phyloP scores from a whole-genome alignment of 2,113 vertebrate genomes.

The Trochalopteron elliotii region DNA sequence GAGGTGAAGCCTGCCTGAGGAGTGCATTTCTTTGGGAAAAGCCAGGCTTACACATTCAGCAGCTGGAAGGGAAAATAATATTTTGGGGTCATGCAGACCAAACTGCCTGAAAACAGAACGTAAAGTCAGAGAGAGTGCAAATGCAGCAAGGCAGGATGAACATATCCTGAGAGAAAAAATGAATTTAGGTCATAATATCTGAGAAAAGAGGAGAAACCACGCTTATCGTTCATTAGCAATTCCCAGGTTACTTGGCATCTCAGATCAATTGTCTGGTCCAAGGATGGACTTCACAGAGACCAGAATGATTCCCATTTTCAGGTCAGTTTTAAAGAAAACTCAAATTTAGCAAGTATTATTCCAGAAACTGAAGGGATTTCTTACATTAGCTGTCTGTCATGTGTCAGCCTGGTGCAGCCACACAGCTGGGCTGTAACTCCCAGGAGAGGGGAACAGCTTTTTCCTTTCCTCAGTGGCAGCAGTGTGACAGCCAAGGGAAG shows the following conservation, averaged over 20 bases:
- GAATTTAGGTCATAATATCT: background rate
- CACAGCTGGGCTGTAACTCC: background rate
- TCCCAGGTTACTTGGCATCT: background rate
- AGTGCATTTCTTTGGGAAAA: background rate
- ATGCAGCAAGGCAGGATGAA: background rate
- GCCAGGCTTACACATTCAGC: background rate
- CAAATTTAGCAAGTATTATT: background rate
- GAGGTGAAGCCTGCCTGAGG: background rate
- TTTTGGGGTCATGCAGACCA: background rate
- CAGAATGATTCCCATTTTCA: background rate
- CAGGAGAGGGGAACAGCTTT: background rate
- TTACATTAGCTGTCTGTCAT: background rate
- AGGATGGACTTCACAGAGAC: background rate
- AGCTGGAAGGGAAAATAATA: background rate
- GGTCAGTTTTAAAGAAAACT: background rate
- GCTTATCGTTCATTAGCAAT: background rate
- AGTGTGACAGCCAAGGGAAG: background rate
- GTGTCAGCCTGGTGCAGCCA: background rate
- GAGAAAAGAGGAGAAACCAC: background rate
- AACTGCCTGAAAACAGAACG: background rate
- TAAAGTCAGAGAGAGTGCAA: background rate
- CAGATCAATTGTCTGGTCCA: background rate
- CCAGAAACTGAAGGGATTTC: background rate
- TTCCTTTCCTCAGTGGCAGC: background rate
- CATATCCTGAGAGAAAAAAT: background rate